Evolutionary conservation across 1,140 invertebrate genomes (phyloP), one percentile per base, ranked within the genome.

Genomic region (Pseudomyrmex flavicornis): DNA sequence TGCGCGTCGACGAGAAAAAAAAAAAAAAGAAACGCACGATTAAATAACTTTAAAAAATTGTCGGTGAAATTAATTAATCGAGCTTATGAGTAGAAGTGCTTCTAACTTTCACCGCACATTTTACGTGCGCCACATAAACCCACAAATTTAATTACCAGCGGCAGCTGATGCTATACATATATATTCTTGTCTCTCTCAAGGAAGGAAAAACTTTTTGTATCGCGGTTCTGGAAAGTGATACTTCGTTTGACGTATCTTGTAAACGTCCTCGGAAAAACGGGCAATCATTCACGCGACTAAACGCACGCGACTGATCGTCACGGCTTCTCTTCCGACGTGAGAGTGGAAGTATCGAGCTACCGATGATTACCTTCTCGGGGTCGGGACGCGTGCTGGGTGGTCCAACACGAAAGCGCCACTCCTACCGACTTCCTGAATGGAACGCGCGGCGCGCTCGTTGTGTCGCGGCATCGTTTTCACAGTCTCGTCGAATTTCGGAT

Each of bases 401-500:
- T 87, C 86, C 35, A 48, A 75, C 79, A 82, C 26, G 69, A 80
- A 75, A 58, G 63, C 48, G 86, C 86, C 35, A 84, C 83, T 87
- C 82, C 85, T 70, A 35, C 74, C 85, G 70, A 83, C 79, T 87
- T 88, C 74, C 84, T 76, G 74, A 86, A 89, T 76, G 88, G 79
- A 80, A 72, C 66, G 76, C 76, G 70, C 84, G 73, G 35, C 74
- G 82, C 76, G 59, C 68, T 76, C 12, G 35, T 35, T 13, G 50
- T 52, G 15, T 65, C 44, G 79, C 73, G 62, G 52, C 77, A 63
- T 73, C 82, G 61, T 88, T 88, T 85, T 88, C 77, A 82, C 63
- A 20, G 77, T 84, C 63, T 88, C 86, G 59, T 89, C 82, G 85
- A 59, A 89, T 89, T 89, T 89, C 88, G 85, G 88, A 89, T 86